Evolutionary conservation across 1,140 invertebrate genomes (phyloP).

Genomic region (Pseudomyrmex concolor): DNA sequence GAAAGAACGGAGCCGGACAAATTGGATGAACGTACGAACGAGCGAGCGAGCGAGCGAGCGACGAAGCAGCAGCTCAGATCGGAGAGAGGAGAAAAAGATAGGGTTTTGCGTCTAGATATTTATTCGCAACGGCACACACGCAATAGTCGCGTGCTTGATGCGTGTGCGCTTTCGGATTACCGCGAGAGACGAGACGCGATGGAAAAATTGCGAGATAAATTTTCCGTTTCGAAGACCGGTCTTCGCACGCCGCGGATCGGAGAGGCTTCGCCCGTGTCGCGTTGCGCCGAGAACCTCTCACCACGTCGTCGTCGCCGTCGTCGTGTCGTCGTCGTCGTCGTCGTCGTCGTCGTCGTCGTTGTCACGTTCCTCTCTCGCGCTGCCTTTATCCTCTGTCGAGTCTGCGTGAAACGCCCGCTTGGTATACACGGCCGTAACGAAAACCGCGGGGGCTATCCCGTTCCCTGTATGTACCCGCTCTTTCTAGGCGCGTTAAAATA

Average conservation of each 20-base stretch:
- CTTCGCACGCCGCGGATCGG: conserved; percentile 56
- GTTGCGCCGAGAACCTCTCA: conserved; percentile 74
- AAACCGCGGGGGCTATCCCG: conserved; percentile 23
- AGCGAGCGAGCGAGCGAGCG: neutral
- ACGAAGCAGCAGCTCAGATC: no score
- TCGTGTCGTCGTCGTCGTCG: no score
- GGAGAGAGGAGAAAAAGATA: neutral
- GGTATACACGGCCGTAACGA: no score
- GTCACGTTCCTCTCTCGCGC: conserved; percentile 66
- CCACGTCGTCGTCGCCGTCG: conserved; percentile 52
- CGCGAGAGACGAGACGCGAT: conserved; percentile 61
- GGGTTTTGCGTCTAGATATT: conserved; percentile 4
- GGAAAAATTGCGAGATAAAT: conserved; percentile 33
- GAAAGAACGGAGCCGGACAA: conserved; percentile 5
- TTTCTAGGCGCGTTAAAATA: conserved; percentile 83
- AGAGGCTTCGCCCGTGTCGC: conserved; percentile 70
- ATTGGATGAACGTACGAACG: conserved; percentile 19
- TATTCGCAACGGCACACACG: conserved; percentile 56
- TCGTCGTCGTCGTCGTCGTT: no score
- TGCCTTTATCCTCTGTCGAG: conserved; percentile 55
- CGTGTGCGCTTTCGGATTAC: conserved; percentile 2
- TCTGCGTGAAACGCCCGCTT: no score
- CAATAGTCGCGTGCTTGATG: conserved; percentile 21
- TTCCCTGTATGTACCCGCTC: conserved; percentile 54
- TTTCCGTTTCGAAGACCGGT: conserved; percentile 63